phyloP scores from a whole-genome alignment of 2,888 invertebrate species.

The Trichopoda pennipes region DNA sequence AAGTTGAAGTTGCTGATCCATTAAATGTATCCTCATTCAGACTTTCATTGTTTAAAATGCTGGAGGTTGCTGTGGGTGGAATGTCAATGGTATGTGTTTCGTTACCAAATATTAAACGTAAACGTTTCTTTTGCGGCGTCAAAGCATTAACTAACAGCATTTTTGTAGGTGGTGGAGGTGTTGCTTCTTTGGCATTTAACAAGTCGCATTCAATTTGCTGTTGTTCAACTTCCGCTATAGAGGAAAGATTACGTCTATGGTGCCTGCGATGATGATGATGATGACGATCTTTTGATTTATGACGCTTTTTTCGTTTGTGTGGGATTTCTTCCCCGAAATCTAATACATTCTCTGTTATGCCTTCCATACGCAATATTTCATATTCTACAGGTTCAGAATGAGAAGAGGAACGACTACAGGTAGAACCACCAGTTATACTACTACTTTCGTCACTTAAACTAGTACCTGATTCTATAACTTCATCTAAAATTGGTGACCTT shows the following conservation, averaged over 20 bases:
- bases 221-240: slow-evolving; percentile 59
- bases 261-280: slow-evolving; percentile 69
- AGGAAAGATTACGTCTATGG: slow-evolving; percentile 63
- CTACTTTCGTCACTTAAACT: slow-evolving; percentile 84
- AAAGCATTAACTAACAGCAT: slow-evolving; percentile 41
- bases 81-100: slow-evolving; percentile 94
- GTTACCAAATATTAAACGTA: slow-evolving; percentile 93
- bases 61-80: slow-evolving; percentile 82
- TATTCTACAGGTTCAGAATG: slow-evolving; percentile 86
- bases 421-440: slow-evolving; percentile 78
- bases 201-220: slow-evolving; percentile 48
- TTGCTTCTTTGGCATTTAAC: slow-evolving; percentile 60
- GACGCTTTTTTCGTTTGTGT: slow-evolving; percentile 83
- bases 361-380: slow-evolving; percentile 91
- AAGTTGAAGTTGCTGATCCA: slow-evolving; percentile 71
- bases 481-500: slow-evolving; percentile 91
- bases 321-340: slow-evolving; percentile 74
- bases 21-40: slow-evolving; percentile 71
- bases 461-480: slow-evolving; percentile 90
- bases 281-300: slow-evolving; percentile 82
- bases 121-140: slow-evolving; percentile 89
- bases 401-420: slow-evolving; percentile 68
- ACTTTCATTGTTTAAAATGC: slow-evolving; percentile 44
- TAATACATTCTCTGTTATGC: slow-evolving; percentile 82
- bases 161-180: slow-evolving; percentile 34